Base-by-base conservation (phyloP, 92 coral and sea anemone genomes). In the Hydrozoanthus gracilis region DNA sequence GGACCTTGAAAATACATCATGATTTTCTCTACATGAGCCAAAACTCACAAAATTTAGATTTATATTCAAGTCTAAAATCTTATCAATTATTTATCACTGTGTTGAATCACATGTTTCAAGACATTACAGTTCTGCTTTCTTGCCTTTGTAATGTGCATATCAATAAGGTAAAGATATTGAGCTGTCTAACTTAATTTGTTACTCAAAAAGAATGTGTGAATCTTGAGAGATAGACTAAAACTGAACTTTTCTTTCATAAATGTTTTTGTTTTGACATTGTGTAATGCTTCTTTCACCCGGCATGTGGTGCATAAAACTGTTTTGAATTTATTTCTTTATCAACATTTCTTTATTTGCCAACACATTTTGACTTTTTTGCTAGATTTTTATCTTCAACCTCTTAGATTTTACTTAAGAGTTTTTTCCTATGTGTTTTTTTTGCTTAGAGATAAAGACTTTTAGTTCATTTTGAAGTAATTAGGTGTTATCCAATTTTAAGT, bases 41-140 rank as follows among this genome's bases (percentile, higher is more conserved):
- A 78, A 78, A 78, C 45, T 60, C 51, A 58, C 70, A 58, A 50
- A 44, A 44, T 44, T 11, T 64, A 65, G 16, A 80, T 15, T 78
- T 60, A 2, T 35, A 80, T 80, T 80, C 74, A 80, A 14, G 66
- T 80, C 85, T 44, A 17, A 16, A 39, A 79, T 66, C 56, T 65
- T 62, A 79, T 79, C 45, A 79, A 79, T 62, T 47, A 62, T 79
- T 79, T 14, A 79, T 79, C 44, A 17, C 44, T 45, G 17, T 79
- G 12, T 17, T 62, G 44, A 64, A 44, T 68, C 72, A 79, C 62
- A 8, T 61, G 27, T 64, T 62, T 17, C 61, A 47, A 62, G 73
- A 46, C 45, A 14, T 48, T 46, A 8, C 15, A 47, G 16, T 8
- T 9, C 64, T 10, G 18, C 11, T 20, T 74, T 74, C 79, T 17